A percentile compares a stretch with the other conserved stretches of the same genome.
Conservation (phyloP, 1,140 invertebrate species). For the Linepithema humile region DNA sequence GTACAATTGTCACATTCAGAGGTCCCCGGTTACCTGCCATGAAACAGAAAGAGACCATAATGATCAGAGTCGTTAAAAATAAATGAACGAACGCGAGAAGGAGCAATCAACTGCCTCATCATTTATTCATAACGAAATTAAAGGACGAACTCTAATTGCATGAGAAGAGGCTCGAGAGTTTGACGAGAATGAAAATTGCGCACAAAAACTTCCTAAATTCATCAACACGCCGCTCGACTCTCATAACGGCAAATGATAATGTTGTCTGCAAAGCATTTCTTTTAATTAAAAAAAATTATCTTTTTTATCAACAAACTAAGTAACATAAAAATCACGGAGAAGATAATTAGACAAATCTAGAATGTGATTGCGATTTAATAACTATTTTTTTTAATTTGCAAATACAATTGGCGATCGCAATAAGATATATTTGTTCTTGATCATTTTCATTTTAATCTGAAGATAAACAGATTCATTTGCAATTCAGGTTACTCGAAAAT, state of each 20-base stretch:
- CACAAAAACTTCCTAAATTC: neutral
- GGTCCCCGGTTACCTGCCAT: conserved; percentile 80
- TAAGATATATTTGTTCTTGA: neutral
- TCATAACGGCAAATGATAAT: neutral
- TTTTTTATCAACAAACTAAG: neutral
- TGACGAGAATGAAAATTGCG: neutral
- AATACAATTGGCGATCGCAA: too few species aligned
- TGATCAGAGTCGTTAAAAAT: conserved; percentile 9
- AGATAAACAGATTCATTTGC: neutral
- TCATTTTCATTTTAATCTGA: neutral
- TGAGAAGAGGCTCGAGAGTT: neutral
- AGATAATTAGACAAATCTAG: too few species aligned
- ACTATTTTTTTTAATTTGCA: too few species aligned
- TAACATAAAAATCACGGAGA: too few species aligned
- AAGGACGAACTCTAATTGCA: neutral
- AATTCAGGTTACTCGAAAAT: neutral
- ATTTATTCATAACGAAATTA: neutral
- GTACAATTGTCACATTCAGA: conserved; percentile 80
- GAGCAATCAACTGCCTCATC: neutral
- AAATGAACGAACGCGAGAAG: neutral
- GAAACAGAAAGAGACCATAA: conserved; percentile 56
- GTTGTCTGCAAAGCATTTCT: neutral
- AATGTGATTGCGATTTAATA: too few species aligned
- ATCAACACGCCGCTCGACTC: neutral
- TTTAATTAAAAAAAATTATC: neutral